Evolutionary conservation across 2,113 vertebrate species (phyloP), one percentile per base, ranked within the genome.

Genomic region (Macquaria australasica): DNA sequence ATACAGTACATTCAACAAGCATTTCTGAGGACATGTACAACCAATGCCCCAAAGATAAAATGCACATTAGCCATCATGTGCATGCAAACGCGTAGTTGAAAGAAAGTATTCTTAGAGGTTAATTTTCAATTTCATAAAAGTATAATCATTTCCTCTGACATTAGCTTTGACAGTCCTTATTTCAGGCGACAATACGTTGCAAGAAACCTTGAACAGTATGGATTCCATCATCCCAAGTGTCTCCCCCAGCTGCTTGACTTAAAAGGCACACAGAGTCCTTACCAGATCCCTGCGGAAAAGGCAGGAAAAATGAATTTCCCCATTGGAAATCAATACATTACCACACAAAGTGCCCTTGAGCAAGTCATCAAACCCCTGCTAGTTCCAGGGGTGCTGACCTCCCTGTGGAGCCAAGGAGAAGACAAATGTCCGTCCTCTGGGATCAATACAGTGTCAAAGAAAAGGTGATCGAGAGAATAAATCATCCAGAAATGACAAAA

Each of bases 321-420:
- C 23, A 50, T 41, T 31, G 39, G 0, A 73, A 41, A 85, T 88
- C 69, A 82, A 81, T 81, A 63, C 39, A 53, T 39, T 18, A 59
- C 59, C 51, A 21, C 53, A 43, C 18, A 60, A 76, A 76, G 60
- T 6, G n/a, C 37, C 81, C 60, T 71, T 41, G n/a, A 74, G 76
- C 41, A 59, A 79, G 25, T 43, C 21, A 74, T 71, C 56, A 34
- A 70, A 79, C 48, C 75, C 63, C 59, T 45, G 10, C 48, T 28
- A 9, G 63, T n/a, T 66, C 48, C 48, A 23, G 69, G 20, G 79
- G 48, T 8, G 34, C 18, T 58, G 56, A 68, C 53, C 55, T 73
- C 55, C 68, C 45, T 0, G 2, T 31, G 70, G 59, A 71, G 58
- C 20, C 0, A 6, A 59, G n/a, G 15, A 25, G 5, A 34, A 58